Conservation (phyloP, 2,113 vertebrate genomes). For the Otus sunia region DNA sequence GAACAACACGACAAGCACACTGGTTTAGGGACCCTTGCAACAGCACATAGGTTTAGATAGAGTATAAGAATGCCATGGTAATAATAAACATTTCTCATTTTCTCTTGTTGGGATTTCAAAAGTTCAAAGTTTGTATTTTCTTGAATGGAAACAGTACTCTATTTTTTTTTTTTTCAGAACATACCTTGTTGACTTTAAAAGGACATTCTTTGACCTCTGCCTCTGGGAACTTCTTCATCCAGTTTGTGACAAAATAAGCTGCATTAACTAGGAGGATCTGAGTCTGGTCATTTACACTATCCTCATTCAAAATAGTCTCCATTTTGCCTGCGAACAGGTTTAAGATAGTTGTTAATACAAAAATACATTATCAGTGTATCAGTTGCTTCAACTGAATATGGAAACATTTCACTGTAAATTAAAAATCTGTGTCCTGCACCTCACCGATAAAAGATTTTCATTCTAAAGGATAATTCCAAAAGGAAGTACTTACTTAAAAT, state of each 20-base stretch:
- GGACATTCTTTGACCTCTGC: slow-evolving; percentile 77
- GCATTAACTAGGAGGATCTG: slow-evolving; percentile 79
- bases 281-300: slow-evolving; percentile 69
- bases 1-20: neutral
- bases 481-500: neutral
- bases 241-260: slow-evolving; percentile 79
- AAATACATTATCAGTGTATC: neutral
- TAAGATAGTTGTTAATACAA: neutral
- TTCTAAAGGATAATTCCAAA: neutral
- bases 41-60: neutral
- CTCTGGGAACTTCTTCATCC: slow-evolving; percentile 83
- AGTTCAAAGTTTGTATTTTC: neutral
- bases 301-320: slow-evolving; percentile 73
- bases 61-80: neutral
- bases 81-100: neutral
- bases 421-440: neutral
- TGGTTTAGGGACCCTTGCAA: neutral
- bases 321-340: slow-evolving; percentile 71
- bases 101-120: neutral
- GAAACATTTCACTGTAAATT: neutral
- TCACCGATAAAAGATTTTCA: neutral
- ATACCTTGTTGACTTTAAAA: slow-evolving; percentile 82
- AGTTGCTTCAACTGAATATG: neutral
- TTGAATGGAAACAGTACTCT: neutral
- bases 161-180: neutral